These are phyloP conservation scores for Papilio dardanus DNA, from an alignment of 1,140 invertebrate genomes.

Conservation along the genomic window DNA sequence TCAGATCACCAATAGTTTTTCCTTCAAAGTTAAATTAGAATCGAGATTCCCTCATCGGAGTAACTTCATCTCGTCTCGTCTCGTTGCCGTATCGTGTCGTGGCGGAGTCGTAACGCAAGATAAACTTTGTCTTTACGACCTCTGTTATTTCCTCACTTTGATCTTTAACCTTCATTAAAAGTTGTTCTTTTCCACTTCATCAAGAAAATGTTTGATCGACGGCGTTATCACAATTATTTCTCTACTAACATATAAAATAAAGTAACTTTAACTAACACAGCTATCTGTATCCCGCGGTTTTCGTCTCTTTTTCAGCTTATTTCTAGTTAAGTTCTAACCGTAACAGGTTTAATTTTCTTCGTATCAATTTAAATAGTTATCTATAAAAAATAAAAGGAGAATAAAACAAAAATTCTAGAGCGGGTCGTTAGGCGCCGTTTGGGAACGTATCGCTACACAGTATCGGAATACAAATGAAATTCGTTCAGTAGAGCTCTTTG, in stretches of 20 bases:
- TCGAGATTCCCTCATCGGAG: background rate
- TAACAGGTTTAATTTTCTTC: no score
- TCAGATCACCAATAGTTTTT: background rate
- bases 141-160: constrained; percentile 5
- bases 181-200: background rate
- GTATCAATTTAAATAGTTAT: no score
- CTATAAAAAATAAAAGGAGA: background rate
- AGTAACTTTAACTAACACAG: background rate
- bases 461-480: background rate
- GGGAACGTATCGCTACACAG: no score
- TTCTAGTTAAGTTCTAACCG: no score
- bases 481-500: no score
- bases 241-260: background rate
- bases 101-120: background rate
- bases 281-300: no score
- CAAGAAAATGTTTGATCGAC: background rate
- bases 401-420: background rate
- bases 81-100: background rate
- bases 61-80: background rate
- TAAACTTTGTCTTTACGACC: constrained; percentile 1
- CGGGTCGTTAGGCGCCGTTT: no score
- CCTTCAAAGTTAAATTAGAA: constrained; percentile 6
- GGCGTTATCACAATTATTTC: background rate
- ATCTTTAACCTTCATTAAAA: constrained; percentile 26
- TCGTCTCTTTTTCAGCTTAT: no score